A percentile compares a stretch with the other conserved stretches of the same genome.
Evolutionary conservation across 2,888 invertebrate species (phyloP).

Genomic region (Mycalesis mineus): DNA sequence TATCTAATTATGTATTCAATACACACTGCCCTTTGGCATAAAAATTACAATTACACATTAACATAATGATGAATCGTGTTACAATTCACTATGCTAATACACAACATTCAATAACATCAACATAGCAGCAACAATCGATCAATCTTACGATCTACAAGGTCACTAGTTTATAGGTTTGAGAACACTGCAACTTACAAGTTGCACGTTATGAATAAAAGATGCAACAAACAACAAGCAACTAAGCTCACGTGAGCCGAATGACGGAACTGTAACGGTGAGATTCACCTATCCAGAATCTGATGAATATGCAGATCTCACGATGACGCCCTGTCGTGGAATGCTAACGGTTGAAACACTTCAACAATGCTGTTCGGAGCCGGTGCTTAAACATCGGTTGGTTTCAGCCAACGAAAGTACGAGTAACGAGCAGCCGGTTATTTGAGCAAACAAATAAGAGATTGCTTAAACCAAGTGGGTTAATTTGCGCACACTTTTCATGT

Average conservation of each 20-base stretch:
- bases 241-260: constrained; percentile 44
- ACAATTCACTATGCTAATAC: background rate
- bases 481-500: too few species aligned
- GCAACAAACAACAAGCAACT: constrained; percentile 17
- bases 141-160: constrained; percentile 9
- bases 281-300: constrained; percentile 58
- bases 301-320: constrained; percentile 68
- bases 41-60: background rate
- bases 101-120: background rate
- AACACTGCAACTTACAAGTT: constrained; percentile 33
- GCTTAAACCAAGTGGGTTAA: too few species aligned
- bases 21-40: background rate
- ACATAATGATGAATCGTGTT: background rate
- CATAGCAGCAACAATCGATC: background rate
- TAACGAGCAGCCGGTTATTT: background rate
- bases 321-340: constrained; percentile 63
- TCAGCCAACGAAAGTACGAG: constrained; percentile 24
- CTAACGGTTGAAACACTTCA: constrained; percentile 69
- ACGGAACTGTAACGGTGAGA: constrained; percentile 56
- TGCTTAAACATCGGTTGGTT: constrained; percentile 31
- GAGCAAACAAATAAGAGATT: too few species aligned
- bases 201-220: constrained; percentile 23
- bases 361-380: constrained; percentile 41
- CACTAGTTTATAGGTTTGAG: constrained; percentile 21
- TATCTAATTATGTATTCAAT: too few species aligned